Evolutionary conservation across 2,797 vertebrate genomes (phyloP), one percentile per base, ranked within the genome.

Genomic region (Pangasius larnaudii): DNA sequence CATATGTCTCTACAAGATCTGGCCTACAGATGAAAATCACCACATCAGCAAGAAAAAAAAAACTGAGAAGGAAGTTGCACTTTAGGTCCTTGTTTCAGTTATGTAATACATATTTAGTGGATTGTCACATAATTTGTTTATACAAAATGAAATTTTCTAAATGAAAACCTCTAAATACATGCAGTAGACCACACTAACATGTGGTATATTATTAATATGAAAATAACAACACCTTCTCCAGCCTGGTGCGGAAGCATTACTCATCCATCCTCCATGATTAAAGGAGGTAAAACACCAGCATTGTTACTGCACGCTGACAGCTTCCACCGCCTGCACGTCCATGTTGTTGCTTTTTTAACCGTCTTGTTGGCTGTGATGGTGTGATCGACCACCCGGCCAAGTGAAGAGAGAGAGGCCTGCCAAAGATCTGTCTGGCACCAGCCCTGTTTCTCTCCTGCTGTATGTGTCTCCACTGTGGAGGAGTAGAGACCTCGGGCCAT

Each of bases 371-470:
- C 94, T 92, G 91, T 69, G 88, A 86, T 90, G 85, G 84, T 91
- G 80, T 75, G 42, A 91, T 91, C 88, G 87, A 91, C 92, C 89
- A 77, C 88, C 81, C 89, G 93, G 95, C 94, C 94, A 95, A 95
- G 93, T 90, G 91, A 93, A 93, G 94, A 87, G 91, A 93, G 67
- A 91, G 91, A 92, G 90, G 89, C 91, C 91, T 96, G 95, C 95
- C 95, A 96, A 95, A 93, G 92, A 95, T 94, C 93, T 93, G 93
- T 95, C 95, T 96, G 95, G 94, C 94, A 95, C 87, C 87, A 91
- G 91, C 90, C 88, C 80, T 80, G 77, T 75, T 85, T 91, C 93
- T 93, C 93, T 93, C 94, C 93, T 92, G 91, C 92, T 93, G 92
- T 94, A 95, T 93, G 93, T 92, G 91, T 93, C 93, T 91, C 92